These are phyloP conservation scores for Metridium senile DNA, from an alignment of 92 coral and sea anemone species.

Conservation along the genomic window DNA sequence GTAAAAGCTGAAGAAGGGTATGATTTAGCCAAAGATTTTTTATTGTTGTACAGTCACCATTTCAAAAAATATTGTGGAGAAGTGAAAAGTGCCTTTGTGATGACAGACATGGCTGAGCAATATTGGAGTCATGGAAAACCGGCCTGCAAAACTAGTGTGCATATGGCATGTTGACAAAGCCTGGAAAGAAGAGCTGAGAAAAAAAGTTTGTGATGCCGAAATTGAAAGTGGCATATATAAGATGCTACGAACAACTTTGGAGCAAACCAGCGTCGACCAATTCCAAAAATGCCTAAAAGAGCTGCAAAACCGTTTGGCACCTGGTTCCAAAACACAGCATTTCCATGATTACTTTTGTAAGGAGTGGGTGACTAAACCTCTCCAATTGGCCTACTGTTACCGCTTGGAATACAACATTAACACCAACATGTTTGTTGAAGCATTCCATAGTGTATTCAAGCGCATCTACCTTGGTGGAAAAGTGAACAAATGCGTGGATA, in stretches of 20 bases:
- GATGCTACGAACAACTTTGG: slow-evolving; percentile 49
- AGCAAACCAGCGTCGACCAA: slow-evolving; percentile 24
- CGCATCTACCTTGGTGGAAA: slow-evolving; percentile 57
- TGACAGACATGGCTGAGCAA: slow-evolving; percentile 71
- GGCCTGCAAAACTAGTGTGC: slow-evolving; percentile 50
- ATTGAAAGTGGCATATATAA: slow-evolving; percentile 7
- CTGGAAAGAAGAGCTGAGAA: slow-evolving; percentile 37
- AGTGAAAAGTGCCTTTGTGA: slow-evolving; percentile 36
- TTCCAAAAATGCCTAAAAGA: slow-evolving; percentile 39
- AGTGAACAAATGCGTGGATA: slow-evolving; percentile 58
- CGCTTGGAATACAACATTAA: slow-evolving; percentile 59
- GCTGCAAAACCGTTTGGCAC: slow-evolving; percentile 7
- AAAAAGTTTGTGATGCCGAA: slow-evolving; percentile 20
- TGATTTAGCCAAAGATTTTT: slow-evolving; percentile 50
- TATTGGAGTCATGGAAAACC: slow-evolving; percentile 49
- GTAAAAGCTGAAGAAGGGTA: slow-evolving; percentile 33
- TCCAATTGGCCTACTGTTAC: slow-evolving; percentile 60
- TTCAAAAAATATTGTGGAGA: slow-evolving; percentile 51
- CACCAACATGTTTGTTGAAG: slow-evolving; percentile 65
- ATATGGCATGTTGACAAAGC: slow-evolving; percentile 54
- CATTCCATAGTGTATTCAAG: slow-evolving; percentile 71
- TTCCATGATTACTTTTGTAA: slow-evolving; percentile 36
- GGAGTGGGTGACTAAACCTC: slow-evolving; percentile 54
- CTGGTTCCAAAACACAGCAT: slow-evolving; percentile 9
- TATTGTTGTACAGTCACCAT: slow-evolving; percentile 51